A percentile compares a stretch with the other conserved stretches of the same genome.
Conservation (phyloP, 2,113 vertebrate genomes). For the Chionomys nivalis region DNA sequence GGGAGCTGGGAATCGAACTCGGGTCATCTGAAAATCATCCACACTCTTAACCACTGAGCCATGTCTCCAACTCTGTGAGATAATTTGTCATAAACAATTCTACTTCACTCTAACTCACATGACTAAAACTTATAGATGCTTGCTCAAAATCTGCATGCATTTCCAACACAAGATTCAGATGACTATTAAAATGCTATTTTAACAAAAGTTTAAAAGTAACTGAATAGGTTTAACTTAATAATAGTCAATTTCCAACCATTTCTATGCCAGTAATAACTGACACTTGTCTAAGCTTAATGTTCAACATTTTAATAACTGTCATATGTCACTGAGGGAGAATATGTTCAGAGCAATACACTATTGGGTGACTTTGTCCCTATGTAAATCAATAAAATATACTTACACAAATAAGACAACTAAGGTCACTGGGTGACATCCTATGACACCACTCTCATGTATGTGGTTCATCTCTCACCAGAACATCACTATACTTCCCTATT, state of each 20-base stretch:
- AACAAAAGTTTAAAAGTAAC: constrained; percentile 23
- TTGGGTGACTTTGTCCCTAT: neutral
- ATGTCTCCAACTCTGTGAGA: neutral
- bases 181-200: constrained; percentile 24
- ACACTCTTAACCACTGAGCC: neutral
- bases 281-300: neutral
- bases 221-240: neutral
- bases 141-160: neutral
- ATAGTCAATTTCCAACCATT: constrained; percentile 14
- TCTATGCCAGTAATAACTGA: neutral
- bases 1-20: neutral
- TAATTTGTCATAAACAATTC: neutral
- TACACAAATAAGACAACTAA: neutral
- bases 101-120: neutral
- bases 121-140: neutral
- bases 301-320: neutral
- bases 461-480: neutral
- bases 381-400: neutral
- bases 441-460: neutral
- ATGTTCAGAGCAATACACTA: neutral
- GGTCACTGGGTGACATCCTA: neutral
- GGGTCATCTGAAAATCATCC: neutral
- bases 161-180: neutral
- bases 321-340: neutral
- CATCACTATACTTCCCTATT: neutral